Evolutionary conservation across 2,113 vertebrate genomes (phyloP), one percentile per base, ranked within the genome.

Genomic region (Oryzias melastigma): DNA sequence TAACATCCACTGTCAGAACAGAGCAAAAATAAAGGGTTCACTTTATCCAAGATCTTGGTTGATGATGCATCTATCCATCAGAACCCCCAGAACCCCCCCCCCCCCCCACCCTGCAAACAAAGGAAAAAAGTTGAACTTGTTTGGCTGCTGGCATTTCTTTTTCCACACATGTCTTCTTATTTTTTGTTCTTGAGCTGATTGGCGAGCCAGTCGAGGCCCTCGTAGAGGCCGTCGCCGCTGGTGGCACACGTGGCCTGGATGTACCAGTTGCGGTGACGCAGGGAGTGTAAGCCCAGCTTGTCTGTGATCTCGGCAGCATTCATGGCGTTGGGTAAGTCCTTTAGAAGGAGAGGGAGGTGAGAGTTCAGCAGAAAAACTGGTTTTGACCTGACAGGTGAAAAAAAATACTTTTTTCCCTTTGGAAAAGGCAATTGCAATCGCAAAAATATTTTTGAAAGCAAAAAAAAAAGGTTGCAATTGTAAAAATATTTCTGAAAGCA

Each of bases 111-210:
- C 68, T 60, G 42, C 65, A 62, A 71, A 50, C 53, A 77, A 83
- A 79, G 46, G 24, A 53, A 62, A 52, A 64, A 55, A 73, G 45
- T 55, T 45, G 58, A 51, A 65, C 7, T 45, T 41, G 57, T 76
- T 62, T 41, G 61, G 68, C 61, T 46, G 51, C 58, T 60, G 25
- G 53, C 29, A 58, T 65, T 20, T 60, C 58, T 49, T 53, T 13
- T 8, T 8, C 35, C 8, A 2, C 48, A 25, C 5, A 42, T 47
- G 29, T 52, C 49, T 41, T 47, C 74, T 95, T 94, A 97, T 88
- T 98, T 97, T 91, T 98, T 98, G 91, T 97, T 97, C 92, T 98
- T 98, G 73, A 98, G 94, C 89, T 98, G 96, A 86, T 96, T 97
- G 89, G 96, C 95, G 85, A 98, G 93, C 96, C 96, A 98, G 92